Base-by-base conservation (phyloP, 2,888 invertebrate species). In the Andricus quercusramuli region DNA sequence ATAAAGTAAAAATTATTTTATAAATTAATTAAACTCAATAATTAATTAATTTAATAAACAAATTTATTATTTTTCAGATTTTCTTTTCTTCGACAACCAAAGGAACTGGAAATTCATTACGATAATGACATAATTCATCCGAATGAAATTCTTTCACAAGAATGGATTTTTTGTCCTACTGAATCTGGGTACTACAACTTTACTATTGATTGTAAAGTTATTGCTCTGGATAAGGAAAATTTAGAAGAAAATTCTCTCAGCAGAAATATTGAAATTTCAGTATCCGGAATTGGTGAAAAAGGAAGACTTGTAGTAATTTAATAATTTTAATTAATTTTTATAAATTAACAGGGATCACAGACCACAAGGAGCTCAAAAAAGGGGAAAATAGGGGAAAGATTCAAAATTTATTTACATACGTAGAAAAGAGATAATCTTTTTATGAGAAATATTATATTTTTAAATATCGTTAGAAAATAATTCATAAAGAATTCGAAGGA, bases 1-100 rank as follows among this genome's bases (percentile, higher is more conserved):
- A 86, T 93, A 56, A 87, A 84, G 94, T 93, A 78, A 9, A 17
- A 47, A 25, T 8, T 25, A 9, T 20, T 9, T n/a, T 20, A 32
- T 25, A 22, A 22, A 6, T 51, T 17, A 15, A 56, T 25, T 47
- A 62, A 65, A 25, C 51, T 77, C n/a, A 56, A 77, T n/a, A 66
- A 47, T 47, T 47, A 47, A 17, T 17, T 47, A 47, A 17, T 17
- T 47, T 47, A 47, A 62, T 41, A 29, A 51, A 22, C 44, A 66
- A 66, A 74, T 47, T 11, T 3, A 70, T n/a, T 66, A 17, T 4
- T n/a, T 29, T 87, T 77, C 59, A 88, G 88, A 64, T 88, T 88
- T 64, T 77, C 78, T 9, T 82, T 83, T 51, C n/a, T 65, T 9
- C 78, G 86, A 62, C 32, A 85, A 22, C 84, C 88, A 3, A 51